These are phyloP conservation scores for Pantelozetes paolii DNA, from an alignment of 2,888 invertebrate genomes.

Conservation along the genomic window DNA sequence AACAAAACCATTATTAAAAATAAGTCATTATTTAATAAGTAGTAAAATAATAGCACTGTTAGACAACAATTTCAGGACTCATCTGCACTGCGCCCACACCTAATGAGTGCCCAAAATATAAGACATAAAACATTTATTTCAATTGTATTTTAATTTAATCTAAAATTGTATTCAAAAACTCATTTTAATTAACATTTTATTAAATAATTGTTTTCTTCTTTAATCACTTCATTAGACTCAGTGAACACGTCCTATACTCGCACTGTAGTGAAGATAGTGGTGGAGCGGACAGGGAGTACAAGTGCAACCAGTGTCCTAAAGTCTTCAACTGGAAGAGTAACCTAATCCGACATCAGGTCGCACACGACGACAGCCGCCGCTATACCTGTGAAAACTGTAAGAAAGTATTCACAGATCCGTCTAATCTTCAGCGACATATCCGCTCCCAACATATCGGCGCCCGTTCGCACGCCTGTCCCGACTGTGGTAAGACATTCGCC, in stretches of 20 bases:
- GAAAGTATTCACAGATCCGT: constrained; percentile 91
- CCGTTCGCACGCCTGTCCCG: constrained; percentile 91
- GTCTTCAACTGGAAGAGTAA: constrained; percentile 76
- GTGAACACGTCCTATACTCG: not conserved
- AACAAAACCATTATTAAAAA: too few species aligned
- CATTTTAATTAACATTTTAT: too few species aligned
- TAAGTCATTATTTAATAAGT: too few species aligned
- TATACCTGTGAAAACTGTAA: constrained; percentile 81
- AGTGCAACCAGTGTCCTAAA: constrained; percentile 77
- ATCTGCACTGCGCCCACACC: too few species aligned
- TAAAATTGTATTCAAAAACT: not conserved
- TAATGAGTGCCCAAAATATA: too few species aligned
- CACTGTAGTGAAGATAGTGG: constrained; percentile 27
- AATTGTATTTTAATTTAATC: not conserved
- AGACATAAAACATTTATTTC: not conserved
- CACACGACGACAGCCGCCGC: constrained; percentile 68
- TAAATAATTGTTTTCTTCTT: not conserved
- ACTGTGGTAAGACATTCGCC: constrained; percentile 98
- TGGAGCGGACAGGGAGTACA: constrained; percentile 57
- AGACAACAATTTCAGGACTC: too few species aligned
- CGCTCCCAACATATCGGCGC: constrained; percentile 92
- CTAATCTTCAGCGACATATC: constrained; percentile 93
- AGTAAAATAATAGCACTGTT: too few species aligned
- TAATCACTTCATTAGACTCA: not conserved
- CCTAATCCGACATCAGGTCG: constrained; percentile 73